A percentile compares a stretch with the other conserved stretches of the same genome.
These are phyloP conservation scores for Drosophila vallismaia DNA, from an alignment of 2,888 invertebrate species.

Conservation along the genomic window DNA sequence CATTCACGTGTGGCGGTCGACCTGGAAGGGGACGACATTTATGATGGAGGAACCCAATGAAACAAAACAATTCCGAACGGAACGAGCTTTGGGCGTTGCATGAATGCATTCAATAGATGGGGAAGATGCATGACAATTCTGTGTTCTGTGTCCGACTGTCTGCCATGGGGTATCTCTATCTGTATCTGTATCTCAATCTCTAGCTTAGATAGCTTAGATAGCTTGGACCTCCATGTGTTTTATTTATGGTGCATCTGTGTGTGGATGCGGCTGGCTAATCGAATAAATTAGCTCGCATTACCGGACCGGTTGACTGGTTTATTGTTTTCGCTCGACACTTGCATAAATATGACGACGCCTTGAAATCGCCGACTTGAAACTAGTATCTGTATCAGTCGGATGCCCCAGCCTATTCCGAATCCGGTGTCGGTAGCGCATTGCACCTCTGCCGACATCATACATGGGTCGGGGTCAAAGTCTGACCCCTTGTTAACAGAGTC, in stretches of 20 bases:
- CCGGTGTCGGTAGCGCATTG: constrained; percentile 1
- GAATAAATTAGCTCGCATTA: constrained; percentile 63
- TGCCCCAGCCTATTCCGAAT: constrained; percentile 10
- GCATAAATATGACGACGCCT: constrained; percentile 21
- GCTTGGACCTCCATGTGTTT: background rate
- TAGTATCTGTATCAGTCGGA: constrained; percentile 1
- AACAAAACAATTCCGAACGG: constrained; percentile 21
- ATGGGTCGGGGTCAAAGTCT: constrained; percentile 29
- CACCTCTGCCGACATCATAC: constrained; percentile 1
- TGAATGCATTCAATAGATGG: constrained; percentile 48
- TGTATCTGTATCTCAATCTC: background rate
- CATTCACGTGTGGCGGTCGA: background rate
- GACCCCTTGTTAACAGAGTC: constrained; percentile 3
- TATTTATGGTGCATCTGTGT: background rate
- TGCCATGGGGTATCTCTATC: background rate
- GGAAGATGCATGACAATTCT: constrained; percentile 55
- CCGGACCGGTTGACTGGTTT: constrained; percentile 32
- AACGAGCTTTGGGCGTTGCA: constrained; percentile 36
- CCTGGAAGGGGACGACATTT: background rate
- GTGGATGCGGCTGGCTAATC: constrained; percentile 54
- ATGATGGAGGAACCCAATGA: constrained; percentile 11
- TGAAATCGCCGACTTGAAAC: constrained; percentile 2
- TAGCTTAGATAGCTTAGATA: background rate
- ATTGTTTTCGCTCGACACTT: constrained; percentile 32
- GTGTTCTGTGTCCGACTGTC: background rate